Percentiles rank a stretch among this genome's conserved stretches.
Conservation (phyloP, 1,140 invertebrate genomes). For the Limonius californicus region DNA sequence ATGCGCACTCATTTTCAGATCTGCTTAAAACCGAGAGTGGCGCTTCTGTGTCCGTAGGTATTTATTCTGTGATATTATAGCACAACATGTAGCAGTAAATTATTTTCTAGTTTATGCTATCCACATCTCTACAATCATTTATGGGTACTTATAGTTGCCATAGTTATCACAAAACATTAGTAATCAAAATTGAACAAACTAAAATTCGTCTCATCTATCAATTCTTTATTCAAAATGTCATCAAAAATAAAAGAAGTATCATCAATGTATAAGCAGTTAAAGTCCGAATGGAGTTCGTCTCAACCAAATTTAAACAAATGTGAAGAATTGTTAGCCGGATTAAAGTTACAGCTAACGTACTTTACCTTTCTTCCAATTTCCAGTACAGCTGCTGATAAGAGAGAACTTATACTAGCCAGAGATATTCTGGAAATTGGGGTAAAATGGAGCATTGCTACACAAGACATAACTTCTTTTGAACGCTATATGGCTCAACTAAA, state of each 20-base stretch:
- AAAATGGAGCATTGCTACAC: slow-evolving; percentile 86
- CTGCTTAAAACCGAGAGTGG: too few species aligned
- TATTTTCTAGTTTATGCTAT: too few species aligned
- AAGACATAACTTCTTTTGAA: slow-evolving; percentile 93
- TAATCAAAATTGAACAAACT: too few species aligned
- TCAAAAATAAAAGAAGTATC: slow-evolving; percentile 63
- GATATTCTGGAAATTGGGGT: slow-evolving; percentile 95
- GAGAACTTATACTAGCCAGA: slow-evolving; percentile 83
- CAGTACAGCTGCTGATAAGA: slow-evolving; percentile 70
- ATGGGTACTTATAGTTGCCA: too few species aligned
- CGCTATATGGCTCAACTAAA: slow-evolving; percentile 95
- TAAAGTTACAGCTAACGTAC: slow-evolving; percentile 79
- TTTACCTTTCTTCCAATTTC: slow-evolving; percentile 84
- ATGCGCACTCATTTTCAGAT: too few species aligned
- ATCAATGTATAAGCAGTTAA: slow-evolving; percentile 66
- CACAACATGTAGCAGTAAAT: too few species aligned
- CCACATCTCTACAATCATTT: too few species aligned
- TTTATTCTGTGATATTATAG: too few species aligned
- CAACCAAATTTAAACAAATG: slow-evolving; percentile 68
- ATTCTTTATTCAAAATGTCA: slow-evolving; percentile 60
- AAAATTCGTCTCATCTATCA: too few species aligned
- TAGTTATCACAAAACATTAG: too few species aligned
- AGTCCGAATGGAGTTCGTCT: slow-evolving; percentile 67
- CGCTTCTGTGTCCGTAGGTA: too few species aligned
- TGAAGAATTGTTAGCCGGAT: slow-evolving; percentile 65